Conservation (phyloP, 2,888 invertebrate genomes). For the Brenthis hecate region DNA sequence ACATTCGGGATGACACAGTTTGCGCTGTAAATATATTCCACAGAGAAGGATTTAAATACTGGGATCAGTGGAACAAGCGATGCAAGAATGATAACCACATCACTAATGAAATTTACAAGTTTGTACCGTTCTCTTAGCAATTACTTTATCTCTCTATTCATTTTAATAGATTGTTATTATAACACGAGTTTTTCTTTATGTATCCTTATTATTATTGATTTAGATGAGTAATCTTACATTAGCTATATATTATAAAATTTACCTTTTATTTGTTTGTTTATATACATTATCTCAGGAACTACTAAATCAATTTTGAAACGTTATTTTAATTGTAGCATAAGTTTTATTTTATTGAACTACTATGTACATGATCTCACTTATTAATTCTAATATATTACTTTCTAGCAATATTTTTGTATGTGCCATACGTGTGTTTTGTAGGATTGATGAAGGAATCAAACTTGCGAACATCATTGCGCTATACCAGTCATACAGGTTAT, state of each 20-base stretch:
- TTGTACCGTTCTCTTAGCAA: constrained; percentile 39
- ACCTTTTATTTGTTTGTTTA: neutral
- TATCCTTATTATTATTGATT: too few relatives aligned
- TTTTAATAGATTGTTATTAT: neutral
- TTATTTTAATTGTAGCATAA: too few relatives aligned
- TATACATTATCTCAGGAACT: too few relatives aligned
- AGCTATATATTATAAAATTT: neutral
- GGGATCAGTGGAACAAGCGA: constrained; percentile 66
- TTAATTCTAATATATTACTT: too few relatives aligned
- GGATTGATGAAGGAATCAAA: too few relatives aligned
- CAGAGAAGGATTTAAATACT: constrained; percentile 71
- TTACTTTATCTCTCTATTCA: neutral
- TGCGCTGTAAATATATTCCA: constrained; percentile 69
- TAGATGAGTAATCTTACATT: neutral
- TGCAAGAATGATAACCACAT: constrained; percentile 71
- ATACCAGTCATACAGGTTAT: too few relatives aligned
- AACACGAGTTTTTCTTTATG: neutral
- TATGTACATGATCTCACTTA: too few relatives aligned
- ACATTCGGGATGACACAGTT: constrained; percentile 69
- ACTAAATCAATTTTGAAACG: too few relatives aligned
- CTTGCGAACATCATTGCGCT: too few relatives aligned
- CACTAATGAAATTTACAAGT: constrained; percentile 73
- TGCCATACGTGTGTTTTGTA: too few relatives aligned
- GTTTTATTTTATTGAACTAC: too few relatives aligned
- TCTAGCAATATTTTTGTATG: too few relatives aligned